A percentile compares a stretch with the other conserved stretches of the same genome.
Conservation (phyloP, 2,888 invertebrate genomes). For the Rhagonycha fulva region DNA sequence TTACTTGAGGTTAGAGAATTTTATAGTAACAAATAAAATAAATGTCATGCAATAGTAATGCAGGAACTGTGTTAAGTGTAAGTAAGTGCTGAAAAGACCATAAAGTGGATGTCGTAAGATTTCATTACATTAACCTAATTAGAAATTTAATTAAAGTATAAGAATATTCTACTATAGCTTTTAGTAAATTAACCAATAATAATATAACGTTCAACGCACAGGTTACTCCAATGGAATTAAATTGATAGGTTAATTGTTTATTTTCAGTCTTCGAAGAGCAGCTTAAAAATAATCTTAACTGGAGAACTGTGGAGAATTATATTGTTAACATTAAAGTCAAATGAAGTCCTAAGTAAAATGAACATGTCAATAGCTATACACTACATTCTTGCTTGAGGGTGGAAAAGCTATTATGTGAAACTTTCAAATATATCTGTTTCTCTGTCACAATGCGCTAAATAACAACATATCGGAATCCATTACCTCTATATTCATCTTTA, state of each 20-base stretch:
- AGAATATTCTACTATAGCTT: neutral
- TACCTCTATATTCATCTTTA: neutral
- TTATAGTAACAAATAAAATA: neutral
- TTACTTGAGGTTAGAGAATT: neutral
- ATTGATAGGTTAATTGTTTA: conserved; percentile 28
- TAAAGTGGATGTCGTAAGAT: conserved; percentile 14
- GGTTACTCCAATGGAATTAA: neutral
- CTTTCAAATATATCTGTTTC: neutral
- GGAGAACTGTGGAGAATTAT: neutral
- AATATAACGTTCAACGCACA: neutral
- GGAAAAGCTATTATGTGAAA: neutral
- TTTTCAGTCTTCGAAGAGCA: conserved; percentile 34
- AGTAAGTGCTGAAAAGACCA: conserved; percentile 3
- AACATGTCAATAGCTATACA: neutral
- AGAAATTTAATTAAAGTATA: conserved; percentile 10
- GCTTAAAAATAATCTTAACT: conserved; percentile 7
- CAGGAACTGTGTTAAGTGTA: neutral
- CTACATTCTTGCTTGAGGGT: neutral
- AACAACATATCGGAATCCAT: too few species aligned
- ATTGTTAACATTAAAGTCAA: neutral
- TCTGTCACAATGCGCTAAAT: neutral
- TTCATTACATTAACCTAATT: conserved; percentile 20
- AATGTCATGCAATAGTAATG: neutral
- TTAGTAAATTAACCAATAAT: conserved; percentile 10
- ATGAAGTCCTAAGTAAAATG: neutral